A percentile compares a stretch with the other conserved stretches of the same genome.
phyloP scores from a whole-genome alignment of 2,797 vertebrate species.

The Coregonus sp. region DNA sequence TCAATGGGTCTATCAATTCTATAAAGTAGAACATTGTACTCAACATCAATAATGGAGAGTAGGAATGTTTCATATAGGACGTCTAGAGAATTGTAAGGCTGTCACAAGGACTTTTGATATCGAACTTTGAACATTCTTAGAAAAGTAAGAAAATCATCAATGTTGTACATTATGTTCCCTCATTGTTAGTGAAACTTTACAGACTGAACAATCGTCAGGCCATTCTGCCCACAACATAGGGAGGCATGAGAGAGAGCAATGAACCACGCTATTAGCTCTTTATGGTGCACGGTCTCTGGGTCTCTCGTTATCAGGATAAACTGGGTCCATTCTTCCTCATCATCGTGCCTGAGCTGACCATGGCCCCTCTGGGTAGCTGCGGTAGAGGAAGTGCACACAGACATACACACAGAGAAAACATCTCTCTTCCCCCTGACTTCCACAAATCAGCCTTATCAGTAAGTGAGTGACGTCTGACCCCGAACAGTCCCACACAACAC shows the following conservation, averaged over 20 bases:
- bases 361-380: constrained; percentile 54
- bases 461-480: constrained; percentile 39
- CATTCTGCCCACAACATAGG: neutral
- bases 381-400: constrained; percentile 29
- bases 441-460: constrained; percentile 56
- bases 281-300: neutral
- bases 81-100: neutral
- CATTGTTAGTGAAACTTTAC: neutral
- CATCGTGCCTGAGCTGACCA: constrained; percentile 46
- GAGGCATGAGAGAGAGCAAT: neutral
- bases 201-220: neutral
- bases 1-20: neutral
- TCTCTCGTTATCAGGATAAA: constrained; percentile 19
- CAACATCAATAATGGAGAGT: neutral
- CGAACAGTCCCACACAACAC: constrained; percentile 33
- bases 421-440: constrained; percentile 42
- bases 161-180: neutral
- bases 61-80: neutral
- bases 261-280: too few species aligned
- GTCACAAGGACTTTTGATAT: neutral
- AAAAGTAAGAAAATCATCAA: neutral
- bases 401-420: constrained; percentile 37
- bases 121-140: neutral
- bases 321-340: constrained; percentile 54
- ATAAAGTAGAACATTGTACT: neutral